Base-by-base conservation (phyloP, 2,888 invertebrate genomes). In the Thyatira batis region DNA sequence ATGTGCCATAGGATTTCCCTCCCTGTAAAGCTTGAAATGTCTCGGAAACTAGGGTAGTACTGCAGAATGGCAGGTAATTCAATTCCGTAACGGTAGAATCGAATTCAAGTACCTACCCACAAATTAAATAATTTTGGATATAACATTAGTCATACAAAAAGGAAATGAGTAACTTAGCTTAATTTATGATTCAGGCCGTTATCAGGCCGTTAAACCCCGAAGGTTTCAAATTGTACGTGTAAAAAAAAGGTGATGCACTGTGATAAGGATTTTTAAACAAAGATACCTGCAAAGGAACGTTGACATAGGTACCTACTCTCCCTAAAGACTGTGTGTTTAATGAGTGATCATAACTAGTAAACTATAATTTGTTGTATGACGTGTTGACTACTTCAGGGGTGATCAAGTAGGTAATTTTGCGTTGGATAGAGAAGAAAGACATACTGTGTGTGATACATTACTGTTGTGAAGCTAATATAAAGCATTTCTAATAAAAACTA, bases 171-270 rank as follows among this genome's bases (percentile, higher is more conserved):
- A 81, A 86, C 76, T 54, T 63, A 67, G 71, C 73, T 67, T n/a
- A 76, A 76, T 76, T 74, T 60, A 76, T 83, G 85, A 84, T 80
- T 83, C 80, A 84, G 82, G 63, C 72, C 63, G 67, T 82, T 87
- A 87, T 86, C 85, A 71, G 62, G 60, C n/a, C n/a, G n/a, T n/a
- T n/a, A n/a, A n/a, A 52, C 53, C 53, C 49, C 50, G 55, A 53
- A n/a, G 56, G 61, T 59, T 46, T 61, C 45, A 50, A 55, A 45
- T 39, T 54, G 50, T 48, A 57, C 49, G 43, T 45, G 17, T 49
- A 57, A 54, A 50, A 28, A 25, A 53, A 46, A 54, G 43, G 44
- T 60, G 60, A 58, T 58, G 25, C 52, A 55, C 45, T 17, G 53
- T 52, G 49, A 52, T 56, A 53, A 52, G 43, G 23, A 11, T 25